These are phyloP conservation scores for Oreochromis aureus DNA, from an alignment of 2,113 vertebrate species.

Conservation along the genomic window DNA sequence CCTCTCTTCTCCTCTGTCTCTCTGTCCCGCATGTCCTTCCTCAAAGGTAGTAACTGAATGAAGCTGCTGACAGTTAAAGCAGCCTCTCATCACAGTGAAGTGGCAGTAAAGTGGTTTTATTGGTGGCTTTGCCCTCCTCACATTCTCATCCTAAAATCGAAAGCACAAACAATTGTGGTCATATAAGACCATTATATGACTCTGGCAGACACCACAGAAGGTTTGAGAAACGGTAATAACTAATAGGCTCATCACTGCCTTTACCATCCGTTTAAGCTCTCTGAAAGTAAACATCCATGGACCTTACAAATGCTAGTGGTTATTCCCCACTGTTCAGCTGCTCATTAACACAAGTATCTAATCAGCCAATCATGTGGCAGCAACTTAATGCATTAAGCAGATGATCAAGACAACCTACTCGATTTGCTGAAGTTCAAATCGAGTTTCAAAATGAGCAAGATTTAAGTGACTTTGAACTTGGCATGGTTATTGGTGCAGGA, in stretches of 20 bases:
- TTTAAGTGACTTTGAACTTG: background rate
- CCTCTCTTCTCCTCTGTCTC: background rate
- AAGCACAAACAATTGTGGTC: background rate
- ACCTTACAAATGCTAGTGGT: background rate
- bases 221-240: background rate
- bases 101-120: background rate
- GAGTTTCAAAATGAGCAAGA: background rate
- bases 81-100: background rate
- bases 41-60: background rate
- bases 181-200: background rate
- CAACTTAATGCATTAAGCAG: background rate
- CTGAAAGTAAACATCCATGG: background rate
- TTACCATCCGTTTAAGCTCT: background rate
- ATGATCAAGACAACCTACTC: background rate
- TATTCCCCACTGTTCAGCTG: background rate
- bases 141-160: background rate
- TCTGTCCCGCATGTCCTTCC: constrained; percentile 3
- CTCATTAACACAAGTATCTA: background rate
- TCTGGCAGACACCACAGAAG: background rate
- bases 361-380: background rate
- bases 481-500: background rate
- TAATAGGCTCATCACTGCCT: background rate
- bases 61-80: background rate
- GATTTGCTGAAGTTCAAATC: background rate
- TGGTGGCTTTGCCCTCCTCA: background rate